phyloP scores from a whole-genome alignment of 2,113 vertebrate genomes.

The Motacilla tschutschensis region DNA sequence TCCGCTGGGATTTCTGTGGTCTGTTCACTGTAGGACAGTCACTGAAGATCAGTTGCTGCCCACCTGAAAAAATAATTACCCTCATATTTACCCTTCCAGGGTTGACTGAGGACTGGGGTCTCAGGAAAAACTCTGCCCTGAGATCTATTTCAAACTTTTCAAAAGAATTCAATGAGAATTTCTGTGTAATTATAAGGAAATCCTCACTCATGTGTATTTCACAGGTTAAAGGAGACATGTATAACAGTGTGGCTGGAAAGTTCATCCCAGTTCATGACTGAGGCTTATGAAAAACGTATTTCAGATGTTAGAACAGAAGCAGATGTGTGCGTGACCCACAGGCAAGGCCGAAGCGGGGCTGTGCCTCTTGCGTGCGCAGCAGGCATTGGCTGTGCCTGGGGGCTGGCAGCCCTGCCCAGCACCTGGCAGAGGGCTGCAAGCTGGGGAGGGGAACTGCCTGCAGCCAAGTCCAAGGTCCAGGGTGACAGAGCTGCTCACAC shows the following conservation, averaged over 20 bases:
- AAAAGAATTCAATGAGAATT: not conserved
- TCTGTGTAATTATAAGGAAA: not conserved
- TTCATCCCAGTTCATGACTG: not conserved
- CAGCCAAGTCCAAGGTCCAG: conserved; percentile 24
- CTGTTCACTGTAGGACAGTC: not conserved
- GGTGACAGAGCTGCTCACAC: fast-evolving
- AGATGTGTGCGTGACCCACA: fast-evolving
- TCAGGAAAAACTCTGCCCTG: not conserved
- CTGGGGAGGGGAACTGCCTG: not conserved
- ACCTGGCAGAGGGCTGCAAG: not conserved
- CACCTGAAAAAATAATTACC: not conserved
- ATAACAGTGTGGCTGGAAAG: not conserved
- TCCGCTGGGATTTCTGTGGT: not conserved
- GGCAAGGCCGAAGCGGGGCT: not conserved
- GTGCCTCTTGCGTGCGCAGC: fast-evolving
- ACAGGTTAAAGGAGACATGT: fast-evolving
- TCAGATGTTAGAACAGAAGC: not conserved
- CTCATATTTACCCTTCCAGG: not conserved
- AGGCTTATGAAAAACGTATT: not conserved
- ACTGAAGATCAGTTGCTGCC: not conserved
- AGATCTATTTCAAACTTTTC: not conserved
- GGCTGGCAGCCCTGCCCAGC: not conserved
- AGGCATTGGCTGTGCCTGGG: not conserved
- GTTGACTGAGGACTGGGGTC: not conserved
- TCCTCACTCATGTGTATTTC: not conserved